phyloP scores from a whole-genome alignment of 2,113 vertebrate genomes.

The Oryzias celebensis region DNA sequence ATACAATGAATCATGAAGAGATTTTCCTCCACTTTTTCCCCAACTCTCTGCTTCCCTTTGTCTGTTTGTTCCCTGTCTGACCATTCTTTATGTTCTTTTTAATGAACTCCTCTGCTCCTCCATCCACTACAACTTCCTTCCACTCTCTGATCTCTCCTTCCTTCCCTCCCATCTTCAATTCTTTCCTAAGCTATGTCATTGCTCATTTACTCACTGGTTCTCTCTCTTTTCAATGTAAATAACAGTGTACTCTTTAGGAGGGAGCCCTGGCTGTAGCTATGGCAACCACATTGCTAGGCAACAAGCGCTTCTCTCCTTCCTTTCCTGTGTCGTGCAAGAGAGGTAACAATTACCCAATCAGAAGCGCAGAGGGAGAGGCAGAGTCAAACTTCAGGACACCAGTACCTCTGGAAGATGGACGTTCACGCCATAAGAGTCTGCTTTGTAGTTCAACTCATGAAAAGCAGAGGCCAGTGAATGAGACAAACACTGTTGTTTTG shows the following conservation, averaged over 20 bases:
- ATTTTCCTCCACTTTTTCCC: conserved; percentile 59
- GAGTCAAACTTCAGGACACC: conserved; percentile 58
- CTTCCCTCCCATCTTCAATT: conserved; percentile 1
- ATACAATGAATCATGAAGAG: conserved; percentile 86
- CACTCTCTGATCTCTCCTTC: conserved; percentile 18
- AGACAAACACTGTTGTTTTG: too few relatives aligned
- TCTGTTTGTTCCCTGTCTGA: conserved; percentile 50
- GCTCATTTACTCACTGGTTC: conserved; percentile 15
- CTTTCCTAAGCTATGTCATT: too few relatives aligned
- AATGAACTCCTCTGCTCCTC: conserved; percentile 60
- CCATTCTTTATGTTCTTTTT: conserved; percentile 67
- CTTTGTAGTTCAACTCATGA: not conserved
- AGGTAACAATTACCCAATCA: conserved; percentile 63
- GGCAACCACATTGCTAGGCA: conserved; percentile 84
- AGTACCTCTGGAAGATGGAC: not conserved
- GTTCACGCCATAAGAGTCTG: not conserved
- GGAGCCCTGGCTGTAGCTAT: conserved; percentile 81
- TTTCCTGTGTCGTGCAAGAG: conserved; percentile 54
- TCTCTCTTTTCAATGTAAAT: conserved; percentile 77
- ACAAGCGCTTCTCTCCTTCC: conserved; percentile 75
- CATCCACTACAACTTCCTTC: conserved; percentile 52
- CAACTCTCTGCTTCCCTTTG: conserved; percentile 56
- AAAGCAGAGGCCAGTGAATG: too few relatives aligned
- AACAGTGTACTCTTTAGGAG: conserved; percentile 78
- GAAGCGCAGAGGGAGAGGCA: conserved; percentile 40